Conservation (phyloP, 2,888 invertebrate genomes). For the Lymantria monacha region DNA sequence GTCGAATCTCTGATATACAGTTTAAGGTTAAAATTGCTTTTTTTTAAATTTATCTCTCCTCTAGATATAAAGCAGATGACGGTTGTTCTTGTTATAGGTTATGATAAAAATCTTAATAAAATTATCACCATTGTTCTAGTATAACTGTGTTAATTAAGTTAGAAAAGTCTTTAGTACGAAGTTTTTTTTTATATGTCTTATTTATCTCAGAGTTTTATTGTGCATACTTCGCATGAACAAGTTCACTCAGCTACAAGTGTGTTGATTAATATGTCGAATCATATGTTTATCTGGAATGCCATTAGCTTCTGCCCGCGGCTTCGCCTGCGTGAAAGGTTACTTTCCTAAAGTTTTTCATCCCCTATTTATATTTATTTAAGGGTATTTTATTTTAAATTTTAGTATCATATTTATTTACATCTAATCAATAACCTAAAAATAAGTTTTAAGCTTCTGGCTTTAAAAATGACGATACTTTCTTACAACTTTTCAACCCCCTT, state of each 20-base stretch:
- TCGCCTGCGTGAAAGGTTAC: no score
- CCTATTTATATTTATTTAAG: no score
- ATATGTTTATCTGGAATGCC: no score
- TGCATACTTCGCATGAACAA: neutral
- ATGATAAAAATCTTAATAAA: constrained; percentile 17
- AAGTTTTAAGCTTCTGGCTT: no score
- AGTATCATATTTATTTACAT: no score
- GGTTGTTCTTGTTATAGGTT: constrained; percentile 1
- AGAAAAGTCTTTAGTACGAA: neutral
- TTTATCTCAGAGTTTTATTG: neutral
- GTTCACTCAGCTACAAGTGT: neutral
- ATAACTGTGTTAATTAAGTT: constrained; percentile 1
- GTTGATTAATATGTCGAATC: neutral
- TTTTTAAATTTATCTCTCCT: neutral
- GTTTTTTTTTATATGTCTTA: neutral
- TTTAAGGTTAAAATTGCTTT: neutral
- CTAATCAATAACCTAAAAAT: no score
- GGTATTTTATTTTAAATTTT: no score
- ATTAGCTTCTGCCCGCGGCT: no score
- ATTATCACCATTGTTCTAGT: neutral
- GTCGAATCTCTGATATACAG: neutral
- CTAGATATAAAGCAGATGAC: neutral
- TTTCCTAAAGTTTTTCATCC: no score
- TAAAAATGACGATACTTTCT: no score
- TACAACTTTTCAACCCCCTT: no score